Base-by-base conservation (phyloP, 2,797 vertebrate genomes). In the Varecia variegata region DNA sequence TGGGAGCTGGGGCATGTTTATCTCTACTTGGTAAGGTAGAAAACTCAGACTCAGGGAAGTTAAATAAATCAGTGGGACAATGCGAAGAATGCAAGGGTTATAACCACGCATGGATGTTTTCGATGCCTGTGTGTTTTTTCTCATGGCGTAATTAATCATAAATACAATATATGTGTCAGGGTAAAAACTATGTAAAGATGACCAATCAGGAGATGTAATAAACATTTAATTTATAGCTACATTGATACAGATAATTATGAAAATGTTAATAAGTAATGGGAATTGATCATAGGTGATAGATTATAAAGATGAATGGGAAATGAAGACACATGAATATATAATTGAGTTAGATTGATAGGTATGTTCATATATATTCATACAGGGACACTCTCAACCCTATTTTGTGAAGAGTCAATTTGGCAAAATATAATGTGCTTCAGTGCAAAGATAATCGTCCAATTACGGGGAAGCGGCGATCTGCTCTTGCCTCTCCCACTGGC, bases 261-360 rank as follows among this genome's bases (percentile, higher is more conserved):
- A 81, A 82, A 80, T 93, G 38, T 76, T 91, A 88, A 74, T 84
- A 88, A 9, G 27, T 58, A 45, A 82, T 73, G 68, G 38, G 68
- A 88, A 91, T 62, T 27, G 10, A 95, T 86, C 15, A 45, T 45
- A 79, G 14, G 35, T 73, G 38, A 93, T 60, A 79, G 17, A 74
- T 65, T 82, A 94, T 47, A 86, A 94, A 89, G 47, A 85, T 68
- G 43, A 84, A 68, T 84, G 58, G 67, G 21, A 96, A 93, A 86
- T 84, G 73, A 91, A 95, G 68, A 94, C 47, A 30, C 5, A 85
- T 79, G 80, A 90, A 82, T 88, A 47, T 52, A 54, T 40, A 92
- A 90, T 52, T 86, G 40, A 73, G 50, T 76, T 79, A 62, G 23
- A 73, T 67, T 25, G 68, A 95, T 47, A 65, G 50, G 25, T 71